Percentiles rank a stretch among this genome's conserved stretches.
phyloP scores from a whole-genome alignment of 2,797 vertebrate genomes.

The Sebastes nivosus region DNA sequence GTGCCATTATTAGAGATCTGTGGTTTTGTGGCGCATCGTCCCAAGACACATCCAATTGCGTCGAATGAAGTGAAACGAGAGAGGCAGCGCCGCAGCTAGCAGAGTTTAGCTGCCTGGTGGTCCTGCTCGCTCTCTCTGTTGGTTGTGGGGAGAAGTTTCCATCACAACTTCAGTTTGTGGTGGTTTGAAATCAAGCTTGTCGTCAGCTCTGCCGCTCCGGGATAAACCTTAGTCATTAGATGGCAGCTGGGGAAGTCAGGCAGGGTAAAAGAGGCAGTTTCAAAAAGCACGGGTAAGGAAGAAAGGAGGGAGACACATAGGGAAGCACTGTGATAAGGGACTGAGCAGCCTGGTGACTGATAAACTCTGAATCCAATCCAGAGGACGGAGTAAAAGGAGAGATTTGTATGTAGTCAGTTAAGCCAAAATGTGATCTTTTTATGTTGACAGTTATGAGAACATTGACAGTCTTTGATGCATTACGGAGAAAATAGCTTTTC shows the following conservation, averaged over 20 bases:
- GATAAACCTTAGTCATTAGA: constrained; percentile 28
- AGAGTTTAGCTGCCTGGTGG: constrained; percentile 33
- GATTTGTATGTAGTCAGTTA: background rate
- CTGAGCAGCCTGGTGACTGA: background rate
- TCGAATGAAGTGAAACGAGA: constrained; percentile 1
- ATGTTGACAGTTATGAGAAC: background rate
- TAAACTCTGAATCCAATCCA: background rate
- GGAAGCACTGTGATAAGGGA: background rate
- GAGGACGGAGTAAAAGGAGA: background rate
- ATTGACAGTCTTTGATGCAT: background rate
- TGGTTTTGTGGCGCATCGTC: constrained; percentile 25
- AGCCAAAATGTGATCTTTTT: constrained; percentile 1
- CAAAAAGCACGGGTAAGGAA: background rate
- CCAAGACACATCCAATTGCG: background rate
- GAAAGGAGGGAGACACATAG: background rate
- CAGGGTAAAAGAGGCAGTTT: constrained; percentile 19
- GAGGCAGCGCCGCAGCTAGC: background rate
- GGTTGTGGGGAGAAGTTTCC: constrained; percentile 49
- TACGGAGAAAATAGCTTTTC: background rate
- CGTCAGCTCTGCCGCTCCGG: constrained; percentile 29
- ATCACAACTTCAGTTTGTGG: constrained; percentile 35
- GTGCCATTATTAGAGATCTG: constrained; percentile 27
- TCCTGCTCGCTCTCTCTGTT: constrained; percentile 19
- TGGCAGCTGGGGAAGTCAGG: constrained; percentile 28
- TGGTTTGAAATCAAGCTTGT: constrained; percentile 41